Conservation (phyloP, 2,113 vertebrate genomes). For the Apus apus region DNA sequence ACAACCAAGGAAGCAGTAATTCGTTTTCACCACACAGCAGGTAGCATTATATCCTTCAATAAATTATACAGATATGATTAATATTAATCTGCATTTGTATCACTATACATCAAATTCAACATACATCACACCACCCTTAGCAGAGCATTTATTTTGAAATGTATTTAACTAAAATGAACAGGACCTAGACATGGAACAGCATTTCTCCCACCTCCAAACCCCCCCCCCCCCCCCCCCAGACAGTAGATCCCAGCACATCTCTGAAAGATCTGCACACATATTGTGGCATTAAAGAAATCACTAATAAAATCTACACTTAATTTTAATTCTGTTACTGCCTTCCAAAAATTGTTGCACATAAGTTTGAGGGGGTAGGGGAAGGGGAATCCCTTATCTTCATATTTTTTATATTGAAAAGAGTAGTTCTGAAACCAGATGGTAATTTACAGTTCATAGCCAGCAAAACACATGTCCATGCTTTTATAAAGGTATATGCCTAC, state of each 20-base stretch:
- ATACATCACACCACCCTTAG: constrained; percentile 14
- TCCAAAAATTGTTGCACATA: neutral
- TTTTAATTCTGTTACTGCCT: neutral
- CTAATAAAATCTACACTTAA: neutral
- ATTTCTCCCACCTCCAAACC: neutral
- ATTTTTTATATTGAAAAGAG: neutral
- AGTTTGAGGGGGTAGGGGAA: neutral
- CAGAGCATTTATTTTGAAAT: constrained; percentile 11
- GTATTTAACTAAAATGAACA: neutral
- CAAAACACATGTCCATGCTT: neutral
- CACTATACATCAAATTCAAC: constrained; percentile 10
- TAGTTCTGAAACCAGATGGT: neutral
- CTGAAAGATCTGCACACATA: neutral
- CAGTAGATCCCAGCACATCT: neutral
- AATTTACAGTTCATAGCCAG: neutral
- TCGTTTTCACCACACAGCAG: constrained; percentile 46
- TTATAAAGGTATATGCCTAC: neutral
- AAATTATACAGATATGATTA: constrained; percentile 40
- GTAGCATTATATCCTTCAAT: constrained; percentile 56
- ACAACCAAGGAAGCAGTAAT: constrained; percentile 23
- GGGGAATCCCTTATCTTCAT: neutral
- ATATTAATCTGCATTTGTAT: constrained; percentile 45
- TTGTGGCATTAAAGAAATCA: neutral
- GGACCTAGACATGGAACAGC: neutral
- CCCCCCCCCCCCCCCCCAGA: neutral